A percentile compares a stretch with the other conserved stretches of the same genome.
These are phyloP conservation scores for Conops quadrifasciatus DNA, from an alignment of 2,888 invertebrate genomes.

Conservation along the genomic window DNA sequence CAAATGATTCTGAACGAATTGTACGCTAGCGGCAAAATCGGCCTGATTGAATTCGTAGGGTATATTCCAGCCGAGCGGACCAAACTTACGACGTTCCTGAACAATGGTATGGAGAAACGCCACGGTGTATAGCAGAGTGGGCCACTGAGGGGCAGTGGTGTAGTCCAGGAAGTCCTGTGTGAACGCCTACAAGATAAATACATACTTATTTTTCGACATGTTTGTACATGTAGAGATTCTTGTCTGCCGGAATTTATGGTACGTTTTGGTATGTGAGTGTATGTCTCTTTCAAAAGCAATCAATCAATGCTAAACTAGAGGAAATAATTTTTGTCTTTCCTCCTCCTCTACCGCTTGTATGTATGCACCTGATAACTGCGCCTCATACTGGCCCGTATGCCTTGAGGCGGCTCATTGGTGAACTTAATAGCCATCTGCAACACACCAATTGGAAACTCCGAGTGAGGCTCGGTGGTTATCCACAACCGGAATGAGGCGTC, in stretches of 20 bases:
- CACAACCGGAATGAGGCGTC: constrained; percentile 88
- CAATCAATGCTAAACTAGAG: not conserved
- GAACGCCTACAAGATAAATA: constrained; percentile 52
- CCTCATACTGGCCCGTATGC: constrained; percentile 91
- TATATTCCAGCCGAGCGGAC: constrained; percentile 96
- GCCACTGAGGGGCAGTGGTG: constrained; percentile 91
- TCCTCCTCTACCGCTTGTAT: no score
- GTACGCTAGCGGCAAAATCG: constrained; percentile 93
- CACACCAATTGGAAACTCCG: constrained; percentile 89
- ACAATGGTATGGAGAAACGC: constrained; percentile 95
- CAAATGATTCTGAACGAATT: constrained; percentile 95
- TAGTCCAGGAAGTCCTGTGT: constrained; percentile 90
- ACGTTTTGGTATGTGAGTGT: not conserved
- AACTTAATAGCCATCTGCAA: constrained; percentile 95
- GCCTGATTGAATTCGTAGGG: constrained; percentile 95
- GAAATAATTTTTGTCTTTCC: not conserved
- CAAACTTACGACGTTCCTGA: constrained; percentile 94
- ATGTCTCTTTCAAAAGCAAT: not conserved
- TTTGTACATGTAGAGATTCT: no score
- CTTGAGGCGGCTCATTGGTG: constrained; percentile 97
- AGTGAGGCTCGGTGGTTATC: constrained; percentile 94
- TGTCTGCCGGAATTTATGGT: not conserved
- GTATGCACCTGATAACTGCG: constrained; percentile 83
- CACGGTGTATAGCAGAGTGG: constrained; percentile 89
- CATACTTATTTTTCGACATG: not conserved